Percentiles rank a stretch among this genome's conserved stretches.
Evolutionary conservation across 2,797 vertebrate genomes (phyloP).

Genomic region (Cheirogaleus major): DNA sequence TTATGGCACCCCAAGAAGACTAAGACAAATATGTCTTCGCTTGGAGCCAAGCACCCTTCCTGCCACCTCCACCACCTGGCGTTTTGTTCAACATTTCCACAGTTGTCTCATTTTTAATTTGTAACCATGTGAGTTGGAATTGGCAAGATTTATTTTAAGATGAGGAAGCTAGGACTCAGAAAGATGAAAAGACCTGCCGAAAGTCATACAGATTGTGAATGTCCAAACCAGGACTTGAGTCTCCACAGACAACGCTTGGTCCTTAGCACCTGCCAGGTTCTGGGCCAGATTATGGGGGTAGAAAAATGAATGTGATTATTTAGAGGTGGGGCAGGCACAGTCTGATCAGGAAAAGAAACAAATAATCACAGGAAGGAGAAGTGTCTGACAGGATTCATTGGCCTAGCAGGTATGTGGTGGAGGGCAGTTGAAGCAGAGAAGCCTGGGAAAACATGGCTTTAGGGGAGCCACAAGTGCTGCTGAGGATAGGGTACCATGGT

Average conservation of each 20-base stretch:
- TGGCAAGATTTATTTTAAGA: conserved; percentile 66
- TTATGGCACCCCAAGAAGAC: conserved; percentile 19
- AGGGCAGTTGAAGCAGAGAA: not conserved
- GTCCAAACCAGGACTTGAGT: not conserved
- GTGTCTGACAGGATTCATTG: not conserved
- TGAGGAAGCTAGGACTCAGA: conserved; percentile 25
- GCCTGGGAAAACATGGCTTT: not conserved
- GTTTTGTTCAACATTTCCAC: conserved; percentile 58
- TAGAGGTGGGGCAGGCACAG: not conserved
- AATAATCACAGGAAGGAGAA: conserved; percentile 20
- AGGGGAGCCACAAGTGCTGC: not conserved
- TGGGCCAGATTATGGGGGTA: not conserved
- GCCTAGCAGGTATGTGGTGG: not conserved
- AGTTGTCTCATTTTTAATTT: conserved; percentile 63
- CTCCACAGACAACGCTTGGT: not conserved
- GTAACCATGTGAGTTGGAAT: conserved; percentile 60
- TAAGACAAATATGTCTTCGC: conserved; percentile 46
- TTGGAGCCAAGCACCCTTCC: conserved; percentile 25
- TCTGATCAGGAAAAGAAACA: conserved; percentile 1
- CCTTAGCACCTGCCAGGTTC: not conserved
- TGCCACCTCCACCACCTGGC: conserved; percentile 61
- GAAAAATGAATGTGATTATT: not conserved
- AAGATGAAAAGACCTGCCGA: conserved; percentile 1
- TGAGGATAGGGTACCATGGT: not conserved
- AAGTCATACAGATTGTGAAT: not conserved